Evolutionary conservation across 2,113 vertebrate genomes (phyloP), one percentile per base, ranked within the genome.

Genomic region (Haemorhous mexicanus): DNA sequence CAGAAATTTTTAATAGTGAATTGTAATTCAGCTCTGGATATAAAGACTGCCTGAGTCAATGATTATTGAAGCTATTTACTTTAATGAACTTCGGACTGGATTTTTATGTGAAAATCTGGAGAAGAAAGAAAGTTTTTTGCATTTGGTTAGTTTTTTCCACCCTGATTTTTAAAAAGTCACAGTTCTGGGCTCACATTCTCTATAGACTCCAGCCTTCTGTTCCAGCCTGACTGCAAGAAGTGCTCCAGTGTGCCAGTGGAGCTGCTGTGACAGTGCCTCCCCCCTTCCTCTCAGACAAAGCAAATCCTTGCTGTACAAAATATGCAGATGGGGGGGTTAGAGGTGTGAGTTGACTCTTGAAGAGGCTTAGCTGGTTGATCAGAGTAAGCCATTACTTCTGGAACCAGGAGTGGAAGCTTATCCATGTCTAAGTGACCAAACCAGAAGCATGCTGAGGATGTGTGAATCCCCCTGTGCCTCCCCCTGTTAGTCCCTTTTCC

Each of bases 1-100:
- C 69, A 95, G 83, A 89, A 84, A 35, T 64, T 75, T 91, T 95
- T 90, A 93, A 86, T 84, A 70, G 76, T 84, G 64, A 61, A 55
- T 89, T 16, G 1, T 96, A 86, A 95, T 68, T 96, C 88, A 94
- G 76, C 50, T n/a, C 41, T 56, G 26, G n/a, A 61, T 84, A 92
- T 63, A 78, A 83, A 94, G 49, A 75, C 50, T 88, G 74, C 22
- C 70, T 82, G 72, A 93, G 87, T 81, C 64, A 50, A 27, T 89
- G 61, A 80, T 88, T 88, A 90, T 47, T 84, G 61, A 68, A 92
- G 55, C 69, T 86, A 81, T 90, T 93, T 81, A 68, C 62, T 90
- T 83, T 64, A 75, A 95, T 64, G 68, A 92, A 88, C 30, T 92
- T 84, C 10, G 0, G 47, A 88, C n/a, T 63, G 10, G 19, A 44